Evolutionary conservation across 1,140 invertebrate genomes (phyloP).

Genomic region (Aleiodes sp.): DNA sequence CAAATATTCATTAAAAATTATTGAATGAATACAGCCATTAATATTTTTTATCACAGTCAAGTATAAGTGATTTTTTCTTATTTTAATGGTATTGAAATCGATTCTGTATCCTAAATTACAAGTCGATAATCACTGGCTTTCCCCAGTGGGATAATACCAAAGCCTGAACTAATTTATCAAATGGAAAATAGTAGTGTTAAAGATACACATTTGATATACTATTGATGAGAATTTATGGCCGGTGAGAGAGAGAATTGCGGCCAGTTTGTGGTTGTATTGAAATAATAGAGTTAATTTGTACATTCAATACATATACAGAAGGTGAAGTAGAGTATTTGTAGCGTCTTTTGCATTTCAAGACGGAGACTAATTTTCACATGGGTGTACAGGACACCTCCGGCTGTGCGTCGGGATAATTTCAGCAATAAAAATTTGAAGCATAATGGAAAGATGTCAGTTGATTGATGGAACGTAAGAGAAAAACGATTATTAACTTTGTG

Average conservation of each 20-base stretch:
- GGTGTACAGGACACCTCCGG: conserved; percentile 14
- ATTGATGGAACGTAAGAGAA: too few species aligned
- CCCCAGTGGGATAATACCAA: conserved; percentile 6
- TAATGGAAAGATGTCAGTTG: too few species aligned
- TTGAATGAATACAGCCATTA: too few species aligned
- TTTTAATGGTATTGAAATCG: background rate
- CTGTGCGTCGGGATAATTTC: conserved; percentile 9
- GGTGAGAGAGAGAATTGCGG: conserved; percentile 10
- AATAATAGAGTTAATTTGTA: conserved; percentile 37
- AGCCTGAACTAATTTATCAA: conserved; percentile 32
- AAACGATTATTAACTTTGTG: too few species aligned
- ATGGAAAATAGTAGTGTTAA: conserved; percentile 11
- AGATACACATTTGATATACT: conserved; percentile 8
- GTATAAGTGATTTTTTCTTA: background rate
- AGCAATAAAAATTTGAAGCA: too few species aligned
- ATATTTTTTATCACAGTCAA: too few species aligned
- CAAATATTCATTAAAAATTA: too few species aligned
- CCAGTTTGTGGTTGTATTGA: background rate
- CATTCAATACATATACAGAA: conserved; percentile 8
- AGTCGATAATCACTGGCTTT: conserved; percentile 27
- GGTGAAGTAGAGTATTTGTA: background rate
- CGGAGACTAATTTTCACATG: conserved; percentile 23
- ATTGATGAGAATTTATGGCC: conserved; percentile 32
- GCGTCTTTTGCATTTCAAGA: conserved; percentile 8
- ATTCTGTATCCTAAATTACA: conserved; percentile 15